phyloP scores from a whole-genome alignment of 2,113 vertebrate genomes.

The Myiopsitta monachus region DNA sequence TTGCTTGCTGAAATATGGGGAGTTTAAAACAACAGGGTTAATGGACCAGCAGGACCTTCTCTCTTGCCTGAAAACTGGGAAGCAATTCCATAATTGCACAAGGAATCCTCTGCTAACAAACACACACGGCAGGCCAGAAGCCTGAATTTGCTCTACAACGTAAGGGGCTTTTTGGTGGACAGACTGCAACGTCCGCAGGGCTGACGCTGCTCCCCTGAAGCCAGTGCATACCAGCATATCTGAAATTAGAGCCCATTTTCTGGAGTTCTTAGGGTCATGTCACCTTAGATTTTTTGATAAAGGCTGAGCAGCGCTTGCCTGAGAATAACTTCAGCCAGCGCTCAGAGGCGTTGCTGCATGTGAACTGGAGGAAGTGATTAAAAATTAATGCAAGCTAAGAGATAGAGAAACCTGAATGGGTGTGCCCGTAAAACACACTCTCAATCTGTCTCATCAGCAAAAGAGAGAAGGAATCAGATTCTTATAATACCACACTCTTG shows the following conservation, averaged over 20 bases:
- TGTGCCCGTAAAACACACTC: slow-evolving; percentile 79
- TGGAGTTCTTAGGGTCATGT: slow-evolving; percentile 46
- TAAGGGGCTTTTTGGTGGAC: not conserved
- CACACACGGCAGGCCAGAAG: not conserved
- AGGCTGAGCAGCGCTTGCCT: not conserved
- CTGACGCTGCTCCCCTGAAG: not conserved
- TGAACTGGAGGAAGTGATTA: slow-evolving; percentile 83
- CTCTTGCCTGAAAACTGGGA: not conserved
- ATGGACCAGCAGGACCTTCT: not conserved
- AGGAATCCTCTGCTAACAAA: not conserved
- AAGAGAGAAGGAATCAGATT: slow-evolving; percentile 53
- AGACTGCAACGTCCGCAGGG: not conserved
- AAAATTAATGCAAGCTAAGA: slow-evolving; percentile 84
- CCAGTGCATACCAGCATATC: not conserved
- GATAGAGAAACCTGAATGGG: slow-evolving; percentile 86
- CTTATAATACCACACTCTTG: slow-evolving; percentile 42
- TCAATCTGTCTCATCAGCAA: slow-evolving; percentile 79
- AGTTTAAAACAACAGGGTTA: not conserved
- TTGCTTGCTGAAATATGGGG: not conserved
- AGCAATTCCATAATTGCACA: not conserved
- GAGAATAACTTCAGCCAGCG: not conserved
- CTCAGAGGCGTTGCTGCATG: slow-evolving; percentile 51
- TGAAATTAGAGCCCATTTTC: slow-evolving; percentile 16
- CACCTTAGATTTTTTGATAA: slow-evolving; percentile 33
- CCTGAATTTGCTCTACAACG: not conserved